These are phyloP conservation scores for Brachynemurus nebulosus DNA, from an alignment of 2,888 invertebrate species.

Conservation along the genomic window DNA sequence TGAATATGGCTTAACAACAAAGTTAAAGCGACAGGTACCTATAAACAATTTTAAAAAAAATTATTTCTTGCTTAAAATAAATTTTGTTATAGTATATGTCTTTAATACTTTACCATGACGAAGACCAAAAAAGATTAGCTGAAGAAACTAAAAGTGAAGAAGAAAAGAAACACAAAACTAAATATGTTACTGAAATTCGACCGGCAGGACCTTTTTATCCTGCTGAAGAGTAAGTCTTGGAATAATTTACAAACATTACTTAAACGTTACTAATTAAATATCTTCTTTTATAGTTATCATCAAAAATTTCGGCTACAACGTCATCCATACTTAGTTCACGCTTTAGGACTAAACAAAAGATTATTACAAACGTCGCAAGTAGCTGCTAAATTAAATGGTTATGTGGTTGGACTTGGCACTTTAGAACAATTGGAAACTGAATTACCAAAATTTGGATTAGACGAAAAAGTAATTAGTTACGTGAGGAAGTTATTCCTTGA, in stretches of 20 bases:
- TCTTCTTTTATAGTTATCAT: slow-evolving; percentile 64
- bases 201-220: slow-evolving; percentile 74
- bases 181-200: slow-evolving; percentile 62
- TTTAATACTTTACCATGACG: slow-evolving; percentile 75
- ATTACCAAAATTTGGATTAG: slow-evolving; percentile 48
- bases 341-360: slow-evolving; percentile 47
- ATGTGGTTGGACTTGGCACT: slow-evolving; percentile 64
- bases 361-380: slow-evolving; percentile 63
- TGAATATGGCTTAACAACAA: slow-evolving; percentile 70
- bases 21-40: slow-evolving; percentile 65
- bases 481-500: slow-evolving; percentile 54
- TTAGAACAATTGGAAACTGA: slow-evolving; percentile 61
- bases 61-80: not conserved
- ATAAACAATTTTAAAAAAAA: not conserved
- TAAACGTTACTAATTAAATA: not conserved
- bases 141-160: slow-evolving; percentile 45
- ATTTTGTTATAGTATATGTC: slow-evolving; percentile 65
- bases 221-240: slow-evolving; percentile 92
- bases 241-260: slow-evolving; percentile 10
- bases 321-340: slow-evolving; percentile 59
- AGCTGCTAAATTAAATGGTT: slow-evolving; percentile 79
- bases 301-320: slow-evolving; percentile 89
- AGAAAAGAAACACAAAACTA: slow-evolving; percentile 36
- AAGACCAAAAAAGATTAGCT: slow-evolving; percentile 66
- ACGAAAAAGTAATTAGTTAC: slow-evolving; percentile 58